Conservation (phyloP, 1,140 invertebrate genomes). For the Melipona quadrifasciata region DNA sequence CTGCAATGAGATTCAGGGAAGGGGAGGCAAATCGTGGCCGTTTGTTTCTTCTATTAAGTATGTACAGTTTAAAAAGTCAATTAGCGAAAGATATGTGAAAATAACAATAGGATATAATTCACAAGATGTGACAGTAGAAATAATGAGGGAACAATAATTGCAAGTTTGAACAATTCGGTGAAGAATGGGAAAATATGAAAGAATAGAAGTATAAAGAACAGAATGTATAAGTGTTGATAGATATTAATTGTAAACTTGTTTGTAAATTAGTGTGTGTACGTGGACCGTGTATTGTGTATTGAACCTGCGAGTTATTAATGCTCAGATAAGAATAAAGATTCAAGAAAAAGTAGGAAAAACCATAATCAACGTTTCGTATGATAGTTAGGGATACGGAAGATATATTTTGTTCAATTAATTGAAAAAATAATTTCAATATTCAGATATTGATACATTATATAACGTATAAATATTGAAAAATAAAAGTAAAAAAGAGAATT, state of each 20-base stretch:
- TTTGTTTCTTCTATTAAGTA: not conserved
- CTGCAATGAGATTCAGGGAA: constrained; percentile 50
- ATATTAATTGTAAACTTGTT: not conserved
- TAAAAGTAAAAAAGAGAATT: constrained; percentile 15
- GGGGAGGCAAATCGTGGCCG: not conserved
- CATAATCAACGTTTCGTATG: not conserved
- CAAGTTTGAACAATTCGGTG: not conserved
- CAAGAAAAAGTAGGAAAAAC: not conserved
- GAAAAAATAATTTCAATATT: not conserved
- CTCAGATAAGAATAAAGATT: not conserved
- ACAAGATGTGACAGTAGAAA: not conserved
- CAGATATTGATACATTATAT: not conserved
- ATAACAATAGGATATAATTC: not conserved
- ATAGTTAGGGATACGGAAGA: not conserved
- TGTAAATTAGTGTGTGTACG: not conserved
- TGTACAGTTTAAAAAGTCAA: not conserved
- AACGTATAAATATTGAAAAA: not conserved
- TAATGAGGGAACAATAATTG: not conserved
- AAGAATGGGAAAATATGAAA: too few species aligned
- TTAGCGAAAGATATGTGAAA: constrained; percentile 1
- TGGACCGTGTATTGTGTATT: not conserved
- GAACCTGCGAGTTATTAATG: not conserved
- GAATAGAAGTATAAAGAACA: not conserved
- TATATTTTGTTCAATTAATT: not conserved
- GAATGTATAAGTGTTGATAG: not conserved